A percentile compares a stretch with the other conserved stretches of the same genome.
phyloP scores from a whole-genome alignment of 1,140 invertebrate genomes.

The Brachionus manjavacas region DNA sequence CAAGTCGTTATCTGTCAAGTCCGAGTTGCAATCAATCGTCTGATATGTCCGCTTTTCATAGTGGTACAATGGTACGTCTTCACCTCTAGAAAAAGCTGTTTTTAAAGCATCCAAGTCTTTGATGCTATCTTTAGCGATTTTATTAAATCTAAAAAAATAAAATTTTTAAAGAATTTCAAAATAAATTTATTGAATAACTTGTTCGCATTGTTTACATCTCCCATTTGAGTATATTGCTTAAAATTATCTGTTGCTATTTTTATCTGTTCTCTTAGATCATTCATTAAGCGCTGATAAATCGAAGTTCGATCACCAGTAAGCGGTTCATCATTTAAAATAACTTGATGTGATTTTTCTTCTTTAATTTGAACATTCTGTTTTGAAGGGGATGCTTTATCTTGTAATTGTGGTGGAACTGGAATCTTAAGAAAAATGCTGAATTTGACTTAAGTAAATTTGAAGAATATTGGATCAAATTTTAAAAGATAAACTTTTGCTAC shows the following conservation, averaged over 20 bases:
- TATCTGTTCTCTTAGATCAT: slow-evolving; percentile 75
- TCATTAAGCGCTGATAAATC: slow-evolving; percentile 71
- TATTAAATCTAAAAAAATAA: slow-evolving; percentile 69
- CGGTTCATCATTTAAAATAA: slow-evolving; percentile 47
- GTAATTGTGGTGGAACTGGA: slow-evolving; percentile 71
- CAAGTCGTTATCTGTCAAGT: slow-evolving; percentile 81
- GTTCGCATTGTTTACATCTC: slow-evolving; percentile 83
- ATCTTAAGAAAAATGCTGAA: slow-evolving; percentile 57
- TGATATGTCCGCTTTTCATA: slow-evolving; percentile 83
- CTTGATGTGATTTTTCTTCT: slow-evolving; percentile 63
- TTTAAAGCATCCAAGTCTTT: slow-evolving; percentile 82
- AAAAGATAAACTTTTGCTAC: too few species aligned
- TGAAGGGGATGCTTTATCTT: slow-evolving; percentile 53
- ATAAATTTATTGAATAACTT: slow-evolving; percentile 47
- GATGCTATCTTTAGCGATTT: slow-evolving; percentile 72
- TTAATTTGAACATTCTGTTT: slow-evolving; percentile 47
- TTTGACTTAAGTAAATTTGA: too few species aligned
- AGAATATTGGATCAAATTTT: too few species aligned
- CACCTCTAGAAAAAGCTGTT: slow-evolving; percentile 64
- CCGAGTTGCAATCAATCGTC: slow-evolving; percentile 83
- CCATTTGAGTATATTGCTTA: slow-evolving; percentile 82
- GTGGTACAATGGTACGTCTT: slow-evolving; percentile 75
- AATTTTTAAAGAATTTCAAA: background rate
- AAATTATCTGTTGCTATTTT: slow-evolving; percentile 72
- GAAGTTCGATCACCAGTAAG: slow-evolving; percentile 57